Evolutionary conservation across 53 echinoderm and acorn worm genomes (phyloP).

Genomic region (Hippasteria phrygiana): DNA sequence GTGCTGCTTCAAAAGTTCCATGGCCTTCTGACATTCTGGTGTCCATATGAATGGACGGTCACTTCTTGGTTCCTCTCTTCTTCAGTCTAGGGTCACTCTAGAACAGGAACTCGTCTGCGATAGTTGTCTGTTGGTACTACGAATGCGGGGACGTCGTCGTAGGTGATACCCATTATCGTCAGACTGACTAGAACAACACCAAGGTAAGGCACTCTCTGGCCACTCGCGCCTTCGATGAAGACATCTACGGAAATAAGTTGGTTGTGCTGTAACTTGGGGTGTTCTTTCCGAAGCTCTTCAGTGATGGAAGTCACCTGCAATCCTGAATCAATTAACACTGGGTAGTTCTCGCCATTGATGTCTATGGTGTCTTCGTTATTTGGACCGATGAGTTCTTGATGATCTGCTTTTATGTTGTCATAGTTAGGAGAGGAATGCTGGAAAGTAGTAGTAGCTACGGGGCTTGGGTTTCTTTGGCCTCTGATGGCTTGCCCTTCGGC

Average conservation of each 20-base stretch:
- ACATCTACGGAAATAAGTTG: background rate
- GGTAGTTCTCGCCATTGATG: background rate
- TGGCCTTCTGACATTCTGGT: constrained; percentile 18
- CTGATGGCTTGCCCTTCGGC: constrained; percentile 38
- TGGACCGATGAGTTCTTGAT: constrained; percentile 43
- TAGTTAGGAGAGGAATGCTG: background rate
- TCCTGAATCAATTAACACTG: constrained; percentile 54
- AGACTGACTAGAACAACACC: constrained; percentile 22
- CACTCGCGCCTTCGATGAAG: constrained; percentile 50
- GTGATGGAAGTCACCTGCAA: constrained; percentile 60
- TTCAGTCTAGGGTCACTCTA: background rate
- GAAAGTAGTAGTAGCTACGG: background rate
- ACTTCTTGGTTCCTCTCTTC: constrained; percentile 10
- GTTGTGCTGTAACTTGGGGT: background rate
- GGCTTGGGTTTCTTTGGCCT: background rate
- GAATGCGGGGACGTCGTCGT: too few relatives aligned
- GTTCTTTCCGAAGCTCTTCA: constrained; percentile 18
- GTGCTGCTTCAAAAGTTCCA: constrained; percentile 11
- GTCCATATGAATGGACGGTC: constrained; percentile 31
- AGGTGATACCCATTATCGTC: background rate
- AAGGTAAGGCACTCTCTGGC: constrained; percentile 13
- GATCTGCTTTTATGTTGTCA: background rate
- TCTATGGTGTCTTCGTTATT: constrained; percentile 3
- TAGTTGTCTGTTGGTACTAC: too few relatives aligned
- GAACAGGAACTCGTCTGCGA: too few relatives aligned